Base-by-base conservation (phyloP, 2,888 invertebrate genomes). In the Lithophane semibrunnea region DNA sequence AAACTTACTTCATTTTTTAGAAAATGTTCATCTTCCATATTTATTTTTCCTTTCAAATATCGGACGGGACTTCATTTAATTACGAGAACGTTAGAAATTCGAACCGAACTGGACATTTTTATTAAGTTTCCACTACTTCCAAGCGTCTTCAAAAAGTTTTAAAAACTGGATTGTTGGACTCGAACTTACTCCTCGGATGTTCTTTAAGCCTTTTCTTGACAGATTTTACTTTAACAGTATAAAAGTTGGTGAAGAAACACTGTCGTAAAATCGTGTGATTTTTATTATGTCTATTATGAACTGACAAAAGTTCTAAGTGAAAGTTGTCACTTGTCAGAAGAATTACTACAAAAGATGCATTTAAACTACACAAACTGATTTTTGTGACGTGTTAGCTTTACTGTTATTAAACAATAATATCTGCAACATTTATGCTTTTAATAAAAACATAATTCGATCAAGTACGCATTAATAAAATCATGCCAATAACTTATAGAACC, bases 111-210 rank as follows among this genome's bases (percentile, higher is more conserved):
- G 66, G 75, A 79, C 63, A 81, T 82, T 88, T 83, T 82, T 77
- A 77, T 86, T 80, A 82, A 86, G 63, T 82, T 84, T 71, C 44
- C 61, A 78, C 74, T 71, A 68, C 67, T 66, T 68, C 52, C 18
- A 29, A 84, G 63, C n/a, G 60, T 42, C 66, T 75, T 73, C 24
- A 16, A 52, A 71, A 76, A 86, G 42, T 77, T 88, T 70, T 64
- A 18, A 67, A 86, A 84, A 75, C 63, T 80, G 56, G 56, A 75
- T 75, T 79, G 73, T 74, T 73, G 61, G 68, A 79, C 42, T 68
- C 47, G 2, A 75, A 82, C 64, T 80, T 84, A 37, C 13, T 67
- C 65, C 21, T 73, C 10, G 29, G 56, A 67, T 67, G 56, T 81
- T 77, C 77, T 69, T 56, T 64, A 67, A 80, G 66, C 54, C 73